phyloP scores from a whole-genome alignment of 2,113 vertebrate species.

The Litocranius walleri region DNA sequence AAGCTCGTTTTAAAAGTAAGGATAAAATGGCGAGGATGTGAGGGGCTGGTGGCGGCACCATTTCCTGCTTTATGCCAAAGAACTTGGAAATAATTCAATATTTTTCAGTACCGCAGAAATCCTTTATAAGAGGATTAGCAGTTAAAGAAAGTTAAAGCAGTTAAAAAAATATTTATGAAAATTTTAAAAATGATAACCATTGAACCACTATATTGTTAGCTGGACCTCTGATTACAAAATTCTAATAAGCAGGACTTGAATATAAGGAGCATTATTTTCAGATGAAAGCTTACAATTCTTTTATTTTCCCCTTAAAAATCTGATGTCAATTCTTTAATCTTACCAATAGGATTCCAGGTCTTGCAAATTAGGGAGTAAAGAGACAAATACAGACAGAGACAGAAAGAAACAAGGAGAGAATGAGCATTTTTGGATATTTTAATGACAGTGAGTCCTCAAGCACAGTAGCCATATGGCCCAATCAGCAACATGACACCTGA shows the following conservation, averaged over 20 bases:
- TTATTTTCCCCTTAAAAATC: neutral
- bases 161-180: neutral
- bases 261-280: neutral
- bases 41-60: neutral
- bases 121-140: neutral
- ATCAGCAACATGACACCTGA: neutral
- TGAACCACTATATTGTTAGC: neutral
- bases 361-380: neutral
- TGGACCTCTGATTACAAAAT: neutral
- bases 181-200: neutral
- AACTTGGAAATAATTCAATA: neutral
- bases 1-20: neutral
- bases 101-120: neutral
- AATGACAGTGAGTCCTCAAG: neutral
- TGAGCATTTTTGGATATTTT: neutral
- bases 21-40: neutral
- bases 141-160: neutral
- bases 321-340: neutral
- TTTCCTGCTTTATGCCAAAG: neutral
- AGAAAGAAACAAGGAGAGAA: neutral
- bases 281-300: neutral
- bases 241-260: neutral
- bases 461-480: neutral
- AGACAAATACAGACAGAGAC: neutral
- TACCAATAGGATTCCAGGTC: neutral